Percentiles rank a stretch among this genome's conserved stretches.
Evolutionary conservation across 1,140 invertebrate species (phyloP).

Genomic region (Lordiphosa clarofinis): DNA sequence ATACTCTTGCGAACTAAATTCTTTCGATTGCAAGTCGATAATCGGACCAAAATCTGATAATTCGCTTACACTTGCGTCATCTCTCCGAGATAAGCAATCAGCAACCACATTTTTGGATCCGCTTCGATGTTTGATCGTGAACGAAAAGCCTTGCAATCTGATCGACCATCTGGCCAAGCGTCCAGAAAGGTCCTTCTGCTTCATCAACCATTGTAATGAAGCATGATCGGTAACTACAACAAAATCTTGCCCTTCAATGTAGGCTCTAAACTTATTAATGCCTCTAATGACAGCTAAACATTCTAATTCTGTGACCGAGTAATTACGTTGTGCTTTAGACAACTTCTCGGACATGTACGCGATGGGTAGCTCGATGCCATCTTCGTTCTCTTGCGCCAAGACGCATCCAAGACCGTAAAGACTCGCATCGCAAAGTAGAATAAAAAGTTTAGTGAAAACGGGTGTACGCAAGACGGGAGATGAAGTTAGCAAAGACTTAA

Average conservation of each 20-base stretch:
- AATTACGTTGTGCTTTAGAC: neutral
- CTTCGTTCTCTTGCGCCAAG: neutral
- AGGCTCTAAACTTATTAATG: neutral
- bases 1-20: neutral
- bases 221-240: no score
- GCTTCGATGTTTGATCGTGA: neutral
- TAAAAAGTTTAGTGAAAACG: constrained; percentile 1
- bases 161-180: constrained; percentile 1
- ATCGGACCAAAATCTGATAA: neutral
- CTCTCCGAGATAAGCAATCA: neutral
- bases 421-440: constrained; percentile 1
- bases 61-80: neutral
- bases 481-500: no score
- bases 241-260: no score
- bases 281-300: constrained; percentile 2
- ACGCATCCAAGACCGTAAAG: constrained; percentile 1
- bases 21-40: constrained; percentile 2
- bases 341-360: constrained; percentile 2
- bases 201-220: no score
- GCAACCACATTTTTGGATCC: constrained; percentile 2
- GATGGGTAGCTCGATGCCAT: no score
- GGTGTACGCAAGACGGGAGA: neutral
- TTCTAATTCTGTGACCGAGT: constrained; percentile 6
- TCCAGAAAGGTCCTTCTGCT: neutral
- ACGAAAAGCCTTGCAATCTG: neutral